These are phyloP conservation scores for Troides oblongomaculatus DNA, from an alignment of 2,888 invertebrate species.

Conservation along the genomic window DNA sequence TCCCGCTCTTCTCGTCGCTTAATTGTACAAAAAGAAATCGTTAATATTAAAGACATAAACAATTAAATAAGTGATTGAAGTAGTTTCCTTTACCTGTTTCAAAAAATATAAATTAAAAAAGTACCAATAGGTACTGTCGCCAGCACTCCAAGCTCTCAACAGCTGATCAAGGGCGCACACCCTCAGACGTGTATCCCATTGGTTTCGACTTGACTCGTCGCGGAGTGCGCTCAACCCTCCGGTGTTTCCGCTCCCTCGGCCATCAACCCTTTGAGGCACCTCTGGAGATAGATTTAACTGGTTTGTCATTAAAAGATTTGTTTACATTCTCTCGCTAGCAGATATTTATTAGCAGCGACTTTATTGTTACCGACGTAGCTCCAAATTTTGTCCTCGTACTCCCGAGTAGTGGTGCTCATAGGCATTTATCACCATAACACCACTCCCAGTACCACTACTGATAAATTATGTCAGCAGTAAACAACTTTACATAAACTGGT, in stretches of 20 bases:
- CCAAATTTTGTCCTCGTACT: not conserved
- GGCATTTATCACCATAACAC: too few species aligned
- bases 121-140: not conserved
- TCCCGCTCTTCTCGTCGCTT: too few species aligned
- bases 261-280: not conserved
- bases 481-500: constrained; percentile 19
- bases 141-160: constrained; percentile 4
- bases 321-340: not conserved
- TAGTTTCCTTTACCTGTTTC: too few species aligned
- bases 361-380: not conserved
- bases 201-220: constrained; percentile 19
- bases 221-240: constrained; percentile 11
- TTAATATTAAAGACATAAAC: too few species aligned
- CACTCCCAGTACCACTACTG: too few species aligned
- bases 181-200: constrained; percentile 18
- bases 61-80: too few species aligned
- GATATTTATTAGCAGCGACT: not conserved
- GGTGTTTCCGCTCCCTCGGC: not conserved
- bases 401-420: too few species aligned
- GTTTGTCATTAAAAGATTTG: too few species aligned
- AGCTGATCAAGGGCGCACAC: constrained; percentile 11
- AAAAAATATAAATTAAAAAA: too few species aligned
- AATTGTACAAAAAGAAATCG: too few species aligned
- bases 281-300: not conserved
- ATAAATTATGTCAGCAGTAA: constrained; percentile 12